phyloP scores from a whole-genome alignment of 2,797 vertebrate genomes.

The Enteromius paludinosus region DNA sequence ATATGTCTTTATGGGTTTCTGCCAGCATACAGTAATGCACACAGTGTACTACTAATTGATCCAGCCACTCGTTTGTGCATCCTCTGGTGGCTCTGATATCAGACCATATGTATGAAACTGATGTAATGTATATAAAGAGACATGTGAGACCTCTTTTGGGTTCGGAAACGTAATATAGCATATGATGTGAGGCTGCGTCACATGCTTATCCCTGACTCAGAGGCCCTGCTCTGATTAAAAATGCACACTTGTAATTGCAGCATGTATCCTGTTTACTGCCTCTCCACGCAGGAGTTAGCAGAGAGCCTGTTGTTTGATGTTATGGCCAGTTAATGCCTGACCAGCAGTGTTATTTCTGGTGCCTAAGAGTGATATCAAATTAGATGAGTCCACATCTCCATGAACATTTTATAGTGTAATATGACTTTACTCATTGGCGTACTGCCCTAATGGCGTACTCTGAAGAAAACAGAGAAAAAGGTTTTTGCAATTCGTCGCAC shows the following conservation, averaged over 20 bases:
- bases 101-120: slow-evolving; percentile 15
- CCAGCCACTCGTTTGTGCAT: not conserved
- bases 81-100: slow-evolving; percentile 10
- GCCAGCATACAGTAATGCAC: not conserved
- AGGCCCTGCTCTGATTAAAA: slow-evolving; percentile 39
- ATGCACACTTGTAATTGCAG: slow-evolving; percentile 33
- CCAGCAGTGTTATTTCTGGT: slow-evolving; percentile 5
- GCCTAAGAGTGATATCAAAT: not conserved
- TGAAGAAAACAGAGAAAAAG: not conserved
- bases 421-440: not conserved
- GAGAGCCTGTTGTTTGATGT: slow-evolving; percentile 31
- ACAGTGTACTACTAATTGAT: not conserved
- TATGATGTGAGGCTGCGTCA: slow-evolving; percentile 28
- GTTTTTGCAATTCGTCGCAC: not conserved
- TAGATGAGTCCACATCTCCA: slow-evolving; percentile 3
- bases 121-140: slow-evolving; percentile 11
- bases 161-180: slow-evolving; percentile 22
- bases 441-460: not conserved
- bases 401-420: not conserved
- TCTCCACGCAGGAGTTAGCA: slow-evolving; percentile 3
- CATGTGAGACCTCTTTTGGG: not conserved
- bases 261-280: slow-evolving; percentile 14
- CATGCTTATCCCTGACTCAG: slow-evolving; percentile 25
- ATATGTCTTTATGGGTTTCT: slow-evolving; percentile 33
- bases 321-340: slow-evolving; percentile 28